Percentiles rank a stretch among this genome's conserved stretches.
Conservation (phyloP, 1,140 invertebrate genomes). For the Bombus confusus region DNA sequence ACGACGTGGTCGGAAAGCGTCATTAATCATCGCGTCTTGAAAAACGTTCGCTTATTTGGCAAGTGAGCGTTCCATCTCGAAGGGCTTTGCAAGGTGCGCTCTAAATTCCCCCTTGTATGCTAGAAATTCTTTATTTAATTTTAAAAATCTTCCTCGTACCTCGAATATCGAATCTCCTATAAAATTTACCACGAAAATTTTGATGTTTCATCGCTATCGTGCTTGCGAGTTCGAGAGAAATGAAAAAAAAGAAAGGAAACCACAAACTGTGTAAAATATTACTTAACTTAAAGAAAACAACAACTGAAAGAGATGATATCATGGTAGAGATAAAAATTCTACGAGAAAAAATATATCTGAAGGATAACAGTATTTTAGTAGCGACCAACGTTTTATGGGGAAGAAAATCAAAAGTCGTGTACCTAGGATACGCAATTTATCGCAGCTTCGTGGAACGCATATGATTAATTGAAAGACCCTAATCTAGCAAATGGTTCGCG, state of each 20-base stretch:
- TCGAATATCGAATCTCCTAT: background rate
- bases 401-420: background rate
- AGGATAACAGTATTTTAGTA: background rate
- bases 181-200: no score
- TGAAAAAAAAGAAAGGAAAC: background rate
- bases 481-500: background rate
- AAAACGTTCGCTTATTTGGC: slow-evolving; percentile 8
- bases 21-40: slow-evolving; percentile 37
- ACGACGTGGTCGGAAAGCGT: background rate
- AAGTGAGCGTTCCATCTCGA: background rate
- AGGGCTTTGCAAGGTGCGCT: background rate
- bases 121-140: background rate
- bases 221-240: background rate
- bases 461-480: background rate
- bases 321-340: background rate
- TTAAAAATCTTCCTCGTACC: no score
- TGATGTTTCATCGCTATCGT: no score
- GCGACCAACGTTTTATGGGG: background rate
- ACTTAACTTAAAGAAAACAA: background rate
- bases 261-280: background rate
- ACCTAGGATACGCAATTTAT: background rate
- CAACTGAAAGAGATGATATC: background rate
- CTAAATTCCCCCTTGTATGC: background rate
- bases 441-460: background rate
- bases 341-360: background rate